Conservation (phyloP, 2,888 invertebrate genomes). For the Drosophila aldrichi region DNA sequence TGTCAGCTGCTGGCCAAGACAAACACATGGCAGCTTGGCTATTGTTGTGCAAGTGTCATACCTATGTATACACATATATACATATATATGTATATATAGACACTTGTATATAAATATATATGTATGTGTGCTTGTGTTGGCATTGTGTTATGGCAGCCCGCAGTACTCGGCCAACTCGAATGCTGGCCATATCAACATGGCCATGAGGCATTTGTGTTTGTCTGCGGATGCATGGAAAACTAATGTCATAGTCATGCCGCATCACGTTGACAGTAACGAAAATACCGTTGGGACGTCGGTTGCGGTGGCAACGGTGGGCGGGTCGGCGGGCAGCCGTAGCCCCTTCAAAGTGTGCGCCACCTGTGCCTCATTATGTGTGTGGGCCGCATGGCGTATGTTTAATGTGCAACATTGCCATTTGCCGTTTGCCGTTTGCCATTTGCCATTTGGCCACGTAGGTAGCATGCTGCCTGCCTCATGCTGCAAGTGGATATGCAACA, state of each 20-base stretch:
- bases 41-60: constrained; percentile 33
- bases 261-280: constrained; percentile 71
- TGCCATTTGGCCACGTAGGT: not conserved
- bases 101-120: not conserved
- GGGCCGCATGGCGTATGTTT: constrained; percentile 30
- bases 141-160: not conserved
- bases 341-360: constrained; percentile 12
- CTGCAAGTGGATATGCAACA: constrained; percentile 26
- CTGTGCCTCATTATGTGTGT: constrained; percentile 10
- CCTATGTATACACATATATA: not conserved
- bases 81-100: not conserved
- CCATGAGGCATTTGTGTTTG: constrained; percentile 15
- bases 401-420: constrained; percentile 40
- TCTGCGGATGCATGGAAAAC: constrained; percentile 55
- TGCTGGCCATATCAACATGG: constrained; percentile 2
- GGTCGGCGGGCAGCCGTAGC: not conserved
- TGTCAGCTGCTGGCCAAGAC: not conserved
- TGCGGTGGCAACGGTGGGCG: not conserved
- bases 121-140: not conserved
- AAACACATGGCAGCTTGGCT: constrained; percentile 38
- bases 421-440: constrained; percentile 11
- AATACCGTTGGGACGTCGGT: constrained; percentile 42
- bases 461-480: not conserved
- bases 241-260: constrained; percentile 74
- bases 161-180: constrained; percentile 8